These are phyloP conservation scores for Thomomys bottae DNA, from an alignment of 2,113 vertebrate genomes.

Conservation along the genomic window DNA sequence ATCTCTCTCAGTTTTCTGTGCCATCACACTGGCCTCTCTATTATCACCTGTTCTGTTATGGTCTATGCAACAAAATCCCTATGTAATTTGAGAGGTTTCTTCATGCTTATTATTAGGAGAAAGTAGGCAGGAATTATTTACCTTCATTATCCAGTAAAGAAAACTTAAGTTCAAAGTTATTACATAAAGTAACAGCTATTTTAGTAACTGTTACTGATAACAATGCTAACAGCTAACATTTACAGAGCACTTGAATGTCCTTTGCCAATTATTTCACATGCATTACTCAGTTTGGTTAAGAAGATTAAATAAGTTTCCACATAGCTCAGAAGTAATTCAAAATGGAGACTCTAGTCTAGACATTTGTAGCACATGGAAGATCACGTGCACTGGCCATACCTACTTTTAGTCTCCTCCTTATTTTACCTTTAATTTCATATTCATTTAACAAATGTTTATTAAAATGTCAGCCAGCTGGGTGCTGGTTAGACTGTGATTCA, in stretches of 20 bases:
- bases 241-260: not conserved
- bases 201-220: conserved; percentile 14
- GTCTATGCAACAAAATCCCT: not conserved
- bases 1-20: not conserved
- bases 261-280: not conserved
- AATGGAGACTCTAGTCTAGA: not conserved
- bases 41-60: not conserved
- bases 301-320: not conserved
- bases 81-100: not conserved
- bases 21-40: not conserved
- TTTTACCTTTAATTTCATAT: conserved; percentile 30
- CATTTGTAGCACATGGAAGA: not conserved
- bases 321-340: not conserved
- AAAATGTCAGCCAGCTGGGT: not conserved
- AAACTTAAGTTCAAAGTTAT: not conserved
- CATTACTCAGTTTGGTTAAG: not conserved
- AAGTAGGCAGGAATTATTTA: not conserved
- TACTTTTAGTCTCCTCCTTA: not conserved
- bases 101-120: not conserved
- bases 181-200: not conserved
- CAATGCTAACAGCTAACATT: not conserved
- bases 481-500: no score
- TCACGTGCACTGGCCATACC: not conserved
- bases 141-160: conserved; percentile 12
- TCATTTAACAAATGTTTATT: not conserved